Percentiles rank a stretch among this genome's conserved stretches.
These are phyloP conservation scores for Leucoma salicis DNA, from an alignment of 2,888 invertebrate species.

Conservation along the genomic window DNA sequence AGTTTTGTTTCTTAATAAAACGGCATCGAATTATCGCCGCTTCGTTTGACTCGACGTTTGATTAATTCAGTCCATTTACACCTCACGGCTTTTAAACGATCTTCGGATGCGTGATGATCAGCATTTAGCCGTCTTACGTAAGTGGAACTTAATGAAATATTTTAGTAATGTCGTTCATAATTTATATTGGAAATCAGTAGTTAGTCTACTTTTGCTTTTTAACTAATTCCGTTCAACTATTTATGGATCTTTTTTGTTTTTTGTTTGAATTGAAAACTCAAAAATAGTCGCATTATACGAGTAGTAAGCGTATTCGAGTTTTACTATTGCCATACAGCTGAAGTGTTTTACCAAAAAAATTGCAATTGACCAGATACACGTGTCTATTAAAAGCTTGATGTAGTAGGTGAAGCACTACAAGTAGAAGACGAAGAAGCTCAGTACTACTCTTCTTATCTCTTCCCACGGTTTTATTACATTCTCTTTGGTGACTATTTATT, in stretches of 20 bases:
- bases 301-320: too few species aligned
- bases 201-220: too few species aligned
- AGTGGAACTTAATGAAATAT: constrained; percentile 18
- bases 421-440: neutral
- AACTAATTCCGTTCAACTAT: too few species aligned
- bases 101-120: constrained; percentile 32
- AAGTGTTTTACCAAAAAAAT: too few species aligned
- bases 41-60: constrained; percentile 54
- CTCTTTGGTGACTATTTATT: neutral
- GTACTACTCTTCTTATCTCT: neutral
- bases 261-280: too few species aligned
- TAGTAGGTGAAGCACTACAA: neutral
- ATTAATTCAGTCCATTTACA: constrained; percentile 66
- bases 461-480: constrained; percentile 1
- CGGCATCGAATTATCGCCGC: constrained; percentile 37
- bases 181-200: too few species aligned
- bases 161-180: constrained; percentile 4
- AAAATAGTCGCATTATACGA: too few species aligned
- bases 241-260: too few species aligned
- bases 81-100: constrained; percentile 53
- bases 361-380: too few species aligned
- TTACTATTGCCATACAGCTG: too few species aligned
- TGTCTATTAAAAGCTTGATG: too few species aligned
- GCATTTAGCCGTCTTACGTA: constrained; percentile 30
- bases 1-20: too few species aligned